A percentile compares a stretch with the other conserved stretches of the same genome.
These are phyloP conservation scores for Clarias fuscus DNA, from an alignment of 2,797 vertebrate genomes.

Conservation along the genomic window DNA sequence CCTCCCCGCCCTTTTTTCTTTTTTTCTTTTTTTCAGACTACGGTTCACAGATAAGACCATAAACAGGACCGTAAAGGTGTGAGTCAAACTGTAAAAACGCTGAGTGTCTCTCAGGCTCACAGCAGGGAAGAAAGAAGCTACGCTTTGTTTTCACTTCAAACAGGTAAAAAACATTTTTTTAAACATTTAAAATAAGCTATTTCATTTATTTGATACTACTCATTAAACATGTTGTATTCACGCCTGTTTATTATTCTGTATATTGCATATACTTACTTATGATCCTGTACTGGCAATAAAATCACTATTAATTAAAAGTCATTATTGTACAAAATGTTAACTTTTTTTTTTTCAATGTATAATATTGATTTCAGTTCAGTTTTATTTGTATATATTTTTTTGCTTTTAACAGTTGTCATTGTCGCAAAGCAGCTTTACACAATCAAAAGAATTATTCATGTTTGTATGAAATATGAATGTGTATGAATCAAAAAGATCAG, in stretches of 20 bases:
- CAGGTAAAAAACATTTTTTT: not conserved
- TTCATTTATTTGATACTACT: not conserved
- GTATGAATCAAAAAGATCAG: too few relatives aligned
- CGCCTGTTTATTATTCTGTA: not conserved
- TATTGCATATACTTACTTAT: not conserved
- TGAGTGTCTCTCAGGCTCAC: not conserved
- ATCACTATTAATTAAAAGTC: too few relatives aligned
- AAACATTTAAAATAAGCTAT: not conserved
- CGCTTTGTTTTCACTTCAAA: not conserved
- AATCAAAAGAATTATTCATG: too few relatives aligned
- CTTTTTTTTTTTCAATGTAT: too few relatives aligned
- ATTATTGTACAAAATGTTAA: too few relatives aligned
- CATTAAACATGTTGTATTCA: not conserved
- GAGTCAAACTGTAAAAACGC: not conserved
- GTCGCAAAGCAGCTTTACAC: too few relatives aligned
- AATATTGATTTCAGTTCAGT: too few relatives aligned
- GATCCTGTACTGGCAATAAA: not conserved
- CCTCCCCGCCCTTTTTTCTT: not conserved
- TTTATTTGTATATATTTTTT: too few relatives aligned
- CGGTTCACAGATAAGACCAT: constrained; percentile 16
- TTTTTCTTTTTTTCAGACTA: constrained; percentile 16
- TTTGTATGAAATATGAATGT: too few relatives aligned
- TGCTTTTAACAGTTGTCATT: too few relatives aligned
- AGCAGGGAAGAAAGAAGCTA: not conserved
- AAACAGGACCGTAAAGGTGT: constrained; percentile 14